Conservation (phyloP, 2,888 invertebrate species). For the Oxystoma pomonae region DNA sequence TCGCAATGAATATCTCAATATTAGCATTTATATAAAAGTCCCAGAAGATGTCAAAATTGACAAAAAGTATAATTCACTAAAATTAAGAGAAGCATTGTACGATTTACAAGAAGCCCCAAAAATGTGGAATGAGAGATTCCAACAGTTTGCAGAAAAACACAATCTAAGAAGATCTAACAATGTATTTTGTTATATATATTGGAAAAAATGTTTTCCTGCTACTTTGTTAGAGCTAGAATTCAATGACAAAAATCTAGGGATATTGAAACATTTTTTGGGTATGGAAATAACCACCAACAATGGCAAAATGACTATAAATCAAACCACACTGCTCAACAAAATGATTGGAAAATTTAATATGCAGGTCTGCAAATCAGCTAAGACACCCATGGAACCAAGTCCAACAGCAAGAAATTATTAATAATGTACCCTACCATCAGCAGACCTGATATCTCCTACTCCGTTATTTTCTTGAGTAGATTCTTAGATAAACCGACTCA, state of each 20-base stretch:
- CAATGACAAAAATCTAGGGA: conserved; percentile 19
- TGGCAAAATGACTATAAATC: conserved; percentile 2
- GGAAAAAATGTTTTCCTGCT: not conserved
- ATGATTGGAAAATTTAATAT: conserved; percentile 22
- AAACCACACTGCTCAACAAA: conserved; percentile 15
- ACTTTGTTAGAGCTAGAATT: conserved; percentile 11
- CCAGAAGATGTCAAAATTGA: not conserved
- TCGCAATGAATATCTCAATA: not conserved
- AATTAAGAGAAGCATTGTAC: not conserved
- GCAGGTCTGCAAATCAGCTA: conserved; percentile 18
- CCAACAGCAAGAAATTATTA: conserved; percentile 18
- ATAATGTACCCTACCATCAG: conserved; percentile 13
- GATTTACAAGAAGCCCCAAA: not conserved
- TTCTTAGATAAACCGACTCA: conserved; percentile 21
- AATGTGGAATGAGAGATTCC: not conserved
- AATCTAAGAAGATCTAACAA: not conserved
- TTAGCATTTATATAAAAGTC: not conserved
- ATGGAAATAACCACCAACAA: conserved; percentile 11
- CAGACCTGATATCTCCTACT: conserved; percentile 19
- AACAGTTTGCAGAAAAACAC: not conserved
- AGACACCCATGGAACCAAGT: conserved; percentile 24
- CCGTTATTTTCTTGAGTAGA: conserved; percentile 13
- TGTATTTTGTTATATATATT: not conserved
- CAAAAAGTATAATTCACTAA: not conserved
- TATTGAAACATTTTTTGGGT: conserved; percentile 18